Evolutionary conservation across 2,797 vertebrate genomes (phyloP).

Genomic region (Taenioides sp.): DNA sequence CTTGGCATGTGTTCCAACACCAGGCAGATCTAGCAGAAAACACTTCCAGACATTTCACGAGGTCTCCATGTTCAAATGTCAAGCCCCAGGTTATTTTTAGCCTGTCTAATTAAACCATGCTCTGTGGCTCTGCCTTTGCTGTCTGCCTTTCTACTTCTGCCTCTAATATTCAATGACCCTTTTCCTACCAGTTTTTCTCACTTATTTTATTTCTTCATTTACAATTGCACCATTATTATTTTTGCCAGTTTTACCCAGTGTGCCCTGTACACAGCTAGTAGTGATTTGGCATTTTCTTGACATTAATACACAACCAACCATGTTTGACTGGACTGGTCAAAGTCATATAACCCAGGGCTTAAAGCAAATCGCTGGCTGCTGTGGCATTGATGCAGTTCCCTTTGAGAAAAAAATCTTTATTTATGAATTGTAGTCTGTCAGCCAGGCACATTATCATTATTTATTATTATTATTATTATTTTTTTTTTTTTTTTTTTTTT

Average conservation of each 20-base stretch:
- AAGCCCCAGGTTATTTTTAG: constrained; percentile 75
- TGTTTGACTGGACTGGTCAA: not conserved
- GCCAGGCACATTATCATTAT: constrained; percentile 41
- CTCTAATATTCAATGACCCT: constrained; percentile 53
- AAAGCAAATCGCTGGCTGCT: not conserved
- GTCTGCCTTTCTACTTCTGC: constrained; percentile 52
- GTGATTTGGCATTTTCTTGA: not conserved
- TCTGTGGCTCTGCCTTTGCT: constrained; percentile 52
- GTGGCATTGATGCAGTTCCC: not conserved
- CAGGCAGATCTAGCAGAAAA: constrained; percentile 56
- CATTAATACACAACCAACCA: not conserved
- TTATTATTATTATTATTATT: no score
- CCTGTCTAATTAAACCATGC: constrained; percentile 73
- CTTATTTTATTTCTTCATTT: constrained; percentile 19
- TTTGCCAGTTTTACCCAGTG: not conserved
- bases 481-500: no score
- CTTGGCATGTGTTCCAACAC: constrained; percentile 69
- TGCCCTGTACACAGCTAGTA: not conserved
- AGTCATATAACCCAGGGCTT: not conserved
- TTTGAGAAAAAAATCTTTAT: not conserved
- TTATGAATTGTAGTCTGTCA: constrained; percentile 29
- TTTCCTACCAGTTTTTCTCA: constrained; percentile 35
- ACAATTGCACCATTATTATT: not conserved
- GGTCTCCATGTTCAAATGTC: constrained; percentile 75
- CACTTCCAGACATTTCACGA: constrained; percentile 54